A percentile compares a stretch with the other conserved stretches of the same genome.
Evolutionary conservation across 2,113 vertebrate genomes (phyloP).

Genomic region (Corythaeola cristata): DNA sequence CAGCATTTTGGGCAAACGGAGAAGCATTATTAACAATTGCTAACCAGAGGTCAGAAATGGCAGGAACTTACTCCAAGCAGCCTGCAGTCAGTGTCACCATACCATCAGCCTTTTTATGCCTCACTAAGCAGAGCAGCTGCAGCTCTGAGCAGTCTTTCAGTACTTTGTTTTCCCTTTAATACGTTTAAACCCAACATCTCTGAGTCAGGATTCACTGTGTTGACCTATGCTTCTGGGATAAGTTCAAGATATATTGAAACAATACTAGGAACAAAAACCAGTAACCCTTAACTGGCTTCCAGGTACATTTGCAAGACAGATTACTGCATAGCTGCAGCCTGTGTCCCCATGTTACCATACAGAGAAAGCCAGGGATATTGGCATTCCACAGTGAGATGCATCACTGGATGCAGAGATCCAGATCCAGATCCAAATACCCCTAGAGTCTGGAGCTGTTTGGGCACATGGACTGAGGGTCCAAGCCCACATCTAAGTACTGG

Average conservation of each 20-base stretch:
- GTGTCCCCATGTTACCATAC: accelerated
- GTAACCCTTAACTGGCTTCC: not conserved
- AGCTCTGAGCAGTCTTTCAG: not conserved
- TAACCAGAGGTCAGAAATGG: not conserved
- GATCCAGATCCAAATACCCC: not conserved
- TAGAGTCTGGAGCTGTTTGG: not conserved
- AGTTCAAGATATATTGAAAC: not conserved
- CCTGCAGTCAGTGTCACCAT: not conserved
- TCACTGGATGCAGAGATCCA: not conserved
- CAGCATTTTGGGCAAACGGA: not conserved
- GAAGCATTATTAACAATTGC: not conserved
- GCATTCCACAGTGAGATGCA: not conserved
- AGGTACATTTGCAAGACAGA: not conserved
- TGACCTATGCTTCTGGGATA: not conserved
- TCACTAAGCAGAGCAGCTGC: not conserved
- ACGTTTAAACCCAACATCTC: not conserved
- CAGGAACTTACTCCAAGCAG: not conserved
- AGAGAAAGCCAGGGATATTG: not conserved
- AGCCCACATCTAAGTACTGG: not conserved
- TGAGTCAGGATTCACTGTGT: not conserved
- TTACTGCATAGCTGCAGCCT: not conserved
- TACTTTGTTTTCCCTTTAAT: not conserved
- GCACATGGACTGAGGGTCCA: not conserved
- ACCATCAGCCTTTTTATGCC: not conserved
- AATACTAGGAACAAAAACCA: not conserved